phyloP scores from a whole-genome alignment of 35 echinoderm and acorn worm genomes.

The Apostichopus californicus region DNA sequence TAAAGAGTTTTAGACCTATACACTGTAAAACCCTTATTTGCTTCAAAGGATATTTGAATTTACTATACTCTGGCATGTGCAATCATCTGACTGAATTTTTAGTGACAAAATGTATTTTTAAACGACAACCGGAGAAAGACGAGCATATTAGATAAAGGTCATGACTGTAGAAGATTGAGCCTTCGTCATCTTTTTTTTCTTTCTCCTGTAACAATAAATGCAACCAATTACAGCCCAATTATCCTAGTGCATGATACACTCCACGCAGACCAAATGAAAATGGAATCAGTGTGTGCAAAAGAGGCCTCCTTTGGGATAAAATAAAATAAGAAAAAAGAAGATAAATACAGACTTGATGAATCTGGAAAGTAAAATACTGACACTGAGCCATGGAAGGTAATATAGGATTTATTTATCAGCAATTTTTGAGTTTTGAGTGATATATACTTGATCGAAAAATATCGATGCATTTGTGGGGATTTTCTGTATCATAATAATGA shows the following conservation, averaged over 20 bases:
- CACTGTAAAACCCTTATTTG: not conserved
- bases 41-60: not conserved
- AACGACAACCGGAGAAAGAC: not conserved
- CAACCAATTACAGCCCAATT: constrained; percentile 17
- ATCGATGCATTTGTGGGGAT: too few relatives aligned
- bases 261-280: not conserved
- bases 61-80: not conserved
- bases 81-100: not conserved
- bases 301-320: not conserved
- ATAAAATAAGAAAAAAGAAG: not conserved
- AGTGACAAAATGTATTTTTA: not conserved
- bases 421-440: too few relatives aligned
- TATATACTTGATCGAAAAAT: too few relatives aligned
- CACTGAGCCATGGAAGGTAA: too few relatives aligned
- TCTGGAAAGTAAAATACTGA: not conserved
- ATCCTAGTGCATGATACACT: not conserved
- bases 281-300: not conserved
- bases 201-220: not conserved
- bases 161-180: not conserved
- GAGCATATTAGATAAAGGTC: not conserved
- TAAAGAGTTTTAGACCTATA: too few relatives aligned
- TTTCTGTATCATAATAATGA: too few relatives aligned
- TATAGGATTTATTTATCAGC: too few relatives aligned
- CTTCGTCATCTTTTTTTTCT: not conserved
- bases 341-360: not conserved